A percentile compares a stretch with the other conserved stretches of the same genome.
phyloP scores from a whole-genome alignment of 2,113 vertebrate genomes.

The Lethenteron reissneri region DNA sequence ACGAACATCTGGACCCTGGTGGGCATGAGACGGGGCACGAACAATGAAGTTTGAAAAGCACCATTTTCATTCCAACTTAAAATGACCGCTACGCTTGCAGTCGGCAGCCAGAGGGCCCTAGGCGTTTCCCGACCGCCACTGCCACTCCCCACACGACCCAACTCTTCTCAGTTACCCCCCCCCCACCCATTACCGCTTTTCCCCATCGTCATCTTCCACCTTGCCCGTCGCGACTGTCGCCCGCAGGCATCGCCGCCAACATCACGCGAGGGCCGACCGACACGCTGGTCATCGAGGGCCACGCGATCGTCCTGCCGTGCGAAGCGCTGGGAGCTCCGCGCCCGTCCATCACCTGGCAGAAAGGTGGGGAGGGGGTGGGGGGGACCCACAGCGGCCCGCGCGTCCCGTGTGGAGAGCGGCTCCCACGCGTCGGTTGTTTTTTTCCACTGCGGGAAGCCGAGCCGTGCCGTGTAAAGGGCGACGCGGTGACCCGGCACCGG shows the following conservation, averaged over 20 bases:
- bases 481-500: neutral
- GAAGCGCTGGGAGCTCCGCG: conserved; percentile 80
- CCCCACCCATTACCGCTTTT: too few relatives aligned
- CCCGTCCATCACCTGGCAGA: conserved; percentile 92
- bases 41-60: too few relatives aligned
- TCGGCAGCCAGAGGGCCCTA: too few relatives aligned
- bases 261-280: conserved; percentile 82
- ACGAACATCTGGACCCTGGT: too few relatives aligned
- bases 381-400: neutral
- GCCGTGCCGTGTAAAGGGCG: neutral
- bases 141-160: too few relatives aligned
- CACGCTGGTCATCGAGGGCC: conserved; percentile 85
- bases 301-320: conserved; percentile 65
- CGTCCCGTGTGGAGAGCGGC: neutral
- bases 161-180: too few relatives aligned
- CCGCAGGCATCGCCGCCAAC: conserved; percentile 71
- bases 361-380: conserved; percentile 29
- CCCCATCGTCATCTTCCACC: too few relatives aligned
- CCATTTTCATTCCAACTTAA: too few relatives aligned
- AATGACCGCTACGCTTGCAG: too few relatives aligned
- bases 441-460: neutral
- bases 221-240: neutral
- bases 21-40: too few relatives aligned
- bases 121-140: too few relatives aligned
- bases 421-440: too few relatives aligned